A percentile compares a stretch with the other conserved stretches of the same genome.
Conservation (phyloP, 2,888 invertebrate genomes). For the Sympetrum striolatum region DNA sequence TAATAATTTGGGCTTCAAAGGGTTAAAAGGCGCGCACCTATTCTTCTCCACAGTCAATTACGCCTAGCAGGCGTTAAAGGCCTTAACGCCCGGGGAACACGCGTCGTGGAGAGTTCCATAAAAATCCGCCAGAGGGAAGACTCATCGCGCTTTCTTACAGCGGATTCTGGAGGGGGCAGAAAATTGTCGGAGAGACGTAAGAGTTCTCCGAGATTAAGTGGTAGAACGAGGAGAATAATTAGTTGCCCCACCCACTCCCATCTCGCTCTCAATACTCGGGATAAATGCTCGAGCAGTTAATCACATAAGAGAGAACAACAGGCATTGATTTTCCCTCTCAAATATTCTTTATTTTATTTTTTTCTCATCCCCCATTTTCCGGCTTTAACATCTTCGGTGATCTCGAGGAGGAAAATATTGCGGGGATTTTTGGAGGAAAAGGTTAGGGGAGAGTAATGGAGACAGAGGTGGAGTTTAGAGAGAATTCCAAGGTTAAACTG, state of each 20-base stretch:
- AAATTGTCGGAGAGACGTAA: background rate
- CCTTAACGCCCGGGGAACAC: conserved; percentile 37
- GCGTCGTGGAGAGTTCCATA: conserved; percentile 33
- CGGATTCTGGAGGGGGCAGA: background rate
- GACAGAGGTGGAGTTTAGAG: background rate
- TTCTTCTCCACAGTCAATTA: conserved; percentile 43
- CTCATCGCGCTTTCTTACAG: conserved; percentile 28
- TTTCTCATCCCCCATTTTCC: background rate
- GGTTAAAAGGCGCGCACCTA: conserved; percentile 30
- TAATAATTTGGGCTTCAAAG: too few species aligned
- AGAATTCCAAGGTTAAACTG: conserved; percentile 39
- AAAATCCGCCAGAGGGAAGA: conserved; percentile 34
- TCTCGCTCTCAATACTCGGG: conserved; percentile 26
- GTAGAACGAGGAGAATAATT: conserved; percentile 37
- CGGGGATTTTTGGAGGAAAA: background rate
- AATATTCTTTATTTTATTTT: background rate
- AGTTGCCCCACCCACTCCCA: background rate
- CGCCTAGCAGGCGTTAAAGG: conserved; percentile 29
- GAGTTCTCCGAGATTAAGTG: conserved; percentile 37
- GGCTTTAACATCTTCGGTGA: background rate
- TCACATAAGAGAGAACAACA: conserved; percentile 25
- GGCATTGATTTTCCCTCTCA: background rate
- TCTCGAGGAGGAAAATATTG: background rate
- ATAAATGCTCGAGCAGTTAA: conserved; percentile 32
- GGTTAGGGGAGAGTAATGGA: background rate